Evolutionary conservation across 1,140 invertebrate genomes (phyloP).

Genomic region (Sitophilus oryzae): DNA sequence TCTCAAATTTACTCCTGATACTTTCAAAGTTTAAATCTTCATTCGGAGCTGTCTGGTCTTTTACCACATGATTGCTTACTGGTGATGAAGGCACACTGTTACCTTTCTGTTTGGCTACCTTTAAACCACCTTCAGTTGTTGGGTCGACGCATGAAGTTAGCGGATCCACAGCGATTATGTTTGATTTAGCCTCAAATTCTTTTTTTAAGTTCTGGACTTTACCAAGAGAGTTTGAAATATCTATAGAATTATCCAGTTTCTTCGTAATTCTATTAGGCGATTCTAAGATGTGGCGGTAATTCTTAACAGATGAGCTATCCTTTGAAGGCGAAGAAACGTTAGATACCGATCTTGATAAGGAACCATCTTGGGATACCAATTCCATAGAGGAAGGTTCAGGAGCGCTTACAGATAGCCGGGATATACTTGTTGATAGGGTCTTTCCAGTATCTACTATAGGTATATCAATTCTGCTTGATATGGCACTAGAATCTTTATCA

Average conservation of each 20-base stretch:
- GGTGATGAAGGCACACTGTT: conserved; percentile 55
- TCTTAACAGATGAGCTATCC: conserved; percentile 50
- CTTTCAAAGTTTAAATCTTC: conserved; percentile 70
- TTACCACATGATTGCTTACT: conserved; percentile 49
- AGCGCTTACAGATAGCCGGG: conserved; percentile 56
- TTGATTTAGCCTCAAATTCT: conserved; percentile 77
- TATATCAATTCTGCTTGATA: conserved; percentile 38
- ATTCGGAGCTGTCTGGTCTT: conserved; percentile 24
- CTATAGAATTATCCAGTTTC: conserved; percentile 28
- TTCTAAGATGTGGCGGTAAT: conserved; percentile 56
- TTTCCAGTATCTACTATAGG: conserved; percentile 20
- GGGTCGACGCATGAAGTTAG: conserved; percentile 15
- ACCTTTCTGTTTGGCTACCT: conserved; percentile 32
- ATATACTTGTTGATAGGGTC: conserved; percentile 6
- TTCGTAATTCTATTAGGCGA: conserved; percentile 44
- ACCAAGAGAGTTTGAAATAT: conserved; percentile 47
- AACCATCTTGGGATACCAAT: conserved; percentile 42
- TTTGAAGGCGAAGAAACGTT: conserved; percentile 39
- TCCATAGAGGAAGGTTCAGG: conserved; percentile 53
- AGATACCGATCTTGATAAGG: conserved; percentile 44
- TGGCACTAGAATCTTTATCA: conserved; percentile 32
- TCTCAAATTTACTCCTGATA: conserved; percentile 64
- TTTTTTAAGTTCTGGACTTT: conserved; percentile 77
- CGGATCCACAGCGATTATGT: conserved; percentile 41
- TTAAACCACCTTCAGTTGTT: conserved; percentile 11